A percentile compares a stretch with the other conserved stretches of the same genome.
Evolutionary conservation across 2,797 vertebrate genomes (phyloP).

Genomic region (Rachycentron canadum): DNA sequence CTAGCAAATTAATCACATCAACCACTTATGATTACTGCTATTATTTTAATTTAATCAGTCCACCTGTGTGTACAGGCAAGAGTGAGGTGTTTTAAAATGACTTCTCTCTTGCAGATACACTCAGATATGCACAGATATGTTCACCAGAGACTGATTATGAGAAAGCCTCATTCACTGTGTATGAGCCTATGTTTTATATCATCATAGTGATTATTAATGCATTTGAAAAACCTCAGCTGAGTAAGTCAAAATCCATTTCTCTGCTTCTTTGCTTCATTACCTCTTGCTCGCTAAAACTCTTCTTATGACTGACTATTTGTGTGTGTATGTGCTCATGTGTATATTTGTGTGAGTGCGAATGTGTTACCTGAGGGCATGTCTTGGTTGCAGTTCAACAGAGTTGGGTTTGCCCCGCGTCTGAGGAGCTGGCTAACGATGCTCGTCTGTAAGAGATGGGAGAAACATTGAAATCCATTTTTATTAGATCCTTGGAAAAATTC

Average conservation of each 20-base stretch:
- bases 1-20: conserved; percentile 44
- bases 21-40: conserved; percentile 27
- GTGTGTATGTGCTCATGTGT: background rate
- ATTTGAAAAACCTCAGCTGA: conserved; percentile 40
- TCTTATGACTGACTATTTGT: conserved; percentile 28
- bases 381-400: conserved; percentile 91
- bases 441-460: conserved; percentile 83
- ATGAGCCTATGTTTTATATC: conserved; percentile 21
- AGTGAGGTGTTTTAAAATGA: conserved; percentile 28
- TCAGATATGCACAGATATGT: conserved; percentile 23
- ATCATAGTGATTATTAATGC: conserved; percentile 49
- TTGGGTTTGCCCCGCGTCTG: conserved; percentile 89
- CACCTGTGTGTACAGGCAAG: background rate
- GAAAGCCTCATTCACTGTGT: conserved; percentile 3
- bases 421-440: conserved; percentile 92
- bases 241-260: conserved; percentile 54
- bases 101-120: conserved; percentile 26
- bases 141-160: conserved; percentile 33
- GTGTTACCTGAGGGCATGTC: conserved; percentile 94
- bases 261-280: conserved; percentile 50
- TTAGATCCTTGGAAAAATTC: conserved; percentile 34
- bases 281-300: conserved; percentile 30
- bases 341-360: conserved; percentile 37
- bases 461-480: conserved; percentile 52
- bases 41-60: conserved; percentile 31